These are phyloP conservation scores for Pithys albifrons DNA, from an alignment of 2,113 vertebrate species.

Conservation along the genomic window DNA sequence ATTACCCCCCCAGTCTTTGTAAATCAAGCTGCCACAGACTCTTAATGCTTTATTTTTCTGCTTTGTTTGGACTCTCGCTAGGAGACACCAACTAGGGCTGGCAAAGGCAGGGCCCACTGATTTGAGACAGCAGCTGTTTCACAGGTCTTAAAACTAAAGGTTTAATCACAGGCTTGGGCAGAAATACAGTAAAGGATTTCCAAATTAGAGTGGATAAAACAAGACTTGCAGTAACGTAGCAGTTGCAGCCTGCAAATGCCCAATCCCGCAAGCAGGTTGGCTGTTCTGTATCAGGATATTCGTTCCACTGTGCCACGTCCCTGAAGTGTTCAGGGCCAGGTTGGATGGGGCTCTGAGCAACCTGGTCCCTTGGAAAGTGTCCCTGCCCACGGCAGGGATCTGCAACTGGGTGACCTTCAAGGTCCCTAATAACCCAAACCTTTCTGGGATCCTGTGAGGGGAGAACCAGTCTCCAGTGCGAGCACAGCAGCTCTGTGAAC, in stretches of 20 bases:
- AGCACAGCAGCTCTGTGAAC: neutral
- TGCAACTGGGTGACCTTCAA: neutral
- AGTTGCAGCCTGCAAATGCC: neutral
- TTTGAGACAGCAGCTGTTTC: neutral
- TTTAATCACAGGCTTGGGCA: neutral
- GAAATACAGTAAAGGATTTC: neutral
- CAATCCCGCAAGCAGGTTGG: neutral
- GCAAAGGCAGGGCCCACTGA: neutral
- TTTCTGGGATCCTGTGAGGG: fast-evolving
- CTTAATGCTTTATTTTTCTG: neutral
- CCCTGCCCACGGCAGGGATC: neutral
- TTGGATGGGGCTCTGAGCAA: neutral
- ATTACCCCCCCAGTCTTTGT: fast-evolving
- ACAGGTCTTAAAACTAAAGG: neutral
- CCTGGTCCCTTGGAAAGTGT: neutral
- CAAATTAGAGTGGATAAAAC: neutral
- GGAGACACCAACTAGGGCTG: neutral
- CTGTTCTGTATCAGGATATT: neutral
- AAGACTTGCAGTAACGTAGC: neutral
- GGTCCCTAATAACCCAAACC: neutral
- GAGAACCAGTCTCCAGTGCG: neutral
- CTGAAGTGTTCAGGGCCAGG: neutral
- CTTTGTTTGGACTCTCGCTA: neutral
- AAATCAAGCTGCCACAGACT: neutral
- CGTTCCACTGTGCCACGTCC: neutral